Evolutionary conservation across 2,888 invertebrate genomes (phyloP).

Genomic region (Callyntrura sp.): DNA sequence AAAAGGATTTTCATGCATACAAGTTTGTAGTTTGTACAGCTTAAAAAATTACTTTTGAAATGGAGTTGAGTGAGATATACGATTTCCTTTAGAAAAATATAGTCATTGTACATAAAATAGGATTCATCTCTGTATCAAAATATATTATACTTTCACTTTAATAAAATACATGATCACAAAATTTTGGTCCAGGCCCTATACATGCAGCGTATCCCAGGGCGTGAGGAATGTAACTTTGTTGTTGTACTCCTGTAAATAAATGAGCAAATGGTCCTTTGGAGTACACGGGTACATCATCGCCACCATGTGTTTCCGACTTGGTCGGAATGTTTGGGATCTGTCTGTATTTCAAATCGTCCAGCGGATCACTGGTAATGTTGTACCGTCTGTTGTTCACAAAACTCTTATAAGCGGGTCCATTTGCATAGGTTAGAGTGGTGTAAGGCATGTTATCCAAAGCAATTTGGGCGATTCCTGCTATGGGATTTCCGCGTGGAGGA

Average conservation of each 20-base stretch:
- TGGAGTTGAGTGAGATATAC: no score
- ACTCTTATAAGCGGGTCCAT: constrained; percentile 89
- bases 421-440: constrained; percentile 92
- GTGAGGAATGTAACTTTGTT: constrained; percentile 89
- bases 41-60: no score
- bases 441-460: constrained; percentile 88
- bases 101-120: no score
- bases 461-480: constrained; percentile 81
- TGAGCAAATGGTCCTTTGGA: constrained; percentile 94
- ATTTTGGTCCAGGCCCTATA: constrained; percentile 87
- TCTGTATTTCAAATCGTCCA: constrained; percentile 56
- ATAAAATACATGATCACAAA: constrained; percentile 68
- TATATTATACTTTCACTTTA: no score
- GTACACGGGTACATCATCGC: constrained; percentile 94
- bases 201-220: constrained; percentile 91
- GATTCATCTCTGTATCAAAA: no score
- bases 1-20: no score
- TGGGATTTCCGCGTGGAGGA: constrained; percentile 38
- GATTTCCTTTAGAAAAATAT: constrained; percentile 19
- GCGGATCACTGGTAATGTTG: constrained; percentile 53
- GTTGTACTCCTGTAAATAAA: constrained; percentile 89
- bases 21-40: no score
- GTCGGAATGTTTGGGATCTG: constrained; percentile 62
- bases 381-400: constrained; percentile 83
- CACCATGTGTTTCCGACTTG: constrained; percentile 88